Conservation (phyloP, 2,797 vertebrate species). For the Sciurus carolinensis region DNA sequence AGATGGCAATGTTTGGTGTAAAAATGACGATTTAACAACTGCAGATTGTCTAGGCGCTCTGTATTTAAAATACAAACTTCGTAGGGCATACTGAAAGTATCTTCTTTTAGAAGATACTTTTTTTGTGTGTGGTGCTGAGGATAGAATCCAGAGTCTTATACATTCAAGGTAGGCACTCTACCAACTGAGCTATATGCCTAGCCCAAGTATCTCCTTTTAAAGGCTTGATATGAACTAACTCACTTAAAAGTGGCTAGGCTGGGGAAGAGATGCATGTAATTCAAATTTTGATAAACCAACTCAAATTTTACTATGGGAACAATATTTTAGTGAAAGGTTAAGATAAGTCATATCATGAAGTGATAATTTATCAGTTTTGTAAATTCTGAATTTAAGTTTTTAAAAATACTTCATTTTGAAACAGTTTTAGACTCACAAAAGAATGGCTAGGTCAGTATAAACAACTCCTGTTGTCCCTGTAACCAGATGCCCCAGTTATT, state of each 20-base stretch:
- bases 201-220: too few relatives aligned
- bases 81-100: slow-evolving; percentile 10
- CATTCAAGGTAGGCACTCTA: too few relatives aligned
- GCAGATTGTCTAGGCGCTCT: slow-evolving; percentile 34
- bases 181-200: too few relatives aligned
- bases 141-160: too few relatives aligned
- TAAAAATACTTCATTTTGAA: slow-evolving; percentile 54
- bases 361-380: slow-evolving; percentile 54
- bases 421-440: slow-evolving; percentile 23
- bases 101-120: background rate
- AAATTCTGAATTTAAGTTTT: slow-evolving; percentile 56
- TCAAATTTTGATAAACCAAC: slow-evolving; percentile 60
- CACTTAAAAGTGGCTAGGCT: slow-evolving; percentile 36
- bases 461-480: background rate
- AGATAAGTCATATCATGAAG: background rate
- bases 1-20: slow-evolving; percentile 79
- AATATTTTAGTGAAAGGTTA: slow-evolving; percentile 45
- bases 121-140: too few relatives aligned
- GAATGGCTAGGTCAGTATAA: background rate
- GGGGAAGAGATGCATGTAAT: slow-evolving; percentile 40
- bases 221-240: background rate
- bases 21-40: slow-evolving; percentile 32
- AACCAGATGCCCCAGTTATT: background rate
- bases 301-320: slow-evolving; percentile 27
- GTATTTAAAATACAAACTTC: slow-evolving; percentile 56